These are phyloP conservation scores for Mesodorylaimus sp. DNA, from an alignment of 2,888 invertebrate genomes.

Conservation along the genomic window DNA sequence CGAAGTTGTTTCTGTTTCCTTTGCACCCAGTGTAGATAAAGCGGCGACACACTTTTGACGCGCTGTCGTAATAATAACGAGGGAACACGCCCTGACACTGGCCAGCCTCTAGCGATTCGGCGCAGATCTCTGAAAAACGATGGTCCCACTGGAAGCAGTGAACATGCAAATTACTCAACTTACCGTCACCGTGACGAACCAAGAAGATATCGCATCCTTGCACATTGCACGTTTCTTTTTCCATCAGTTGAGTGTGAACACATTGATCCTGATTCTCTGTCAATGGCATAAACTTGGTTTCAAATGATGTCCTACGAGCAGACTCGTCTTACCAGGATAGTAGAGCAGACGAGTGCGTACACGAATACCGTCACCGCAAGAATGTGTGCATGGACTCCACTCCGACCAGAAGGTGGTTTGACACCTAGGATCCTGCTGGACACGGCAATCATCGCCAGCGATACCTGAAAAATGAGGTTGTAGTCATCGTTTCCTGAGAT, in stretches of 20 bases:
- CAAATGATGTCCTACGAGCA: no score
- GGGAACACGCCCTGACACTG: slow-evolving; percentile 70
- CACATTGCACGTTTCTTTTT: slow-evolving; percentile 25
- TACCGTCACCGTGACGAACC: slow-evolving; percentile 24
- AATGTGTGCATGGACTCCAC: slow-evolving; percentile 37
- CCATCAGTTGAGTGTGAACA: slow-evolving; percentile 18
- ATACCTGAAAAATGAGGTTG: slow-evolving; percentile 1
- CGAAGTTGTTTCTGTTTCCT: slow-evolving; percentile 70
- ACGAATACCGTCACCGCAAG: slow-evolving; percentile 32
- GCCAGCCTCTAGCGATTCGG: slow-evolving; percentile 55
- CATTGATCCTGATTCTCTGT: slow-evolving; percentile 24
- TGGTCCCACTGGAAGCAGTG: no score
- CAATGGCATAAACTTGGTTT: no score
- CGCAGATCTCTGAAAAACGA: slow-evolving; percentile 67
- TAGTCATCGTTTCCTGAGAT: no score
- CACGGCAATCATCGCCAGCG: slow-evolving; percentile 2
- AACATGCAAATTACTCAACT: slow-evolving; percentile 10
- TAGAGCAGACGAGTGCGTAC: slow-evolving; percentile 23
- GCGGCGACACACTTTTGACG: slow-evolving; percentile 51
- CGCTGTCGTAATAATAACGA: slow-evolving; percentile 65
- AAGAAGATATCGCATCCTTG: slow-evolving; percentile 23
- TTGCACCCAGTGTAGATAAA: slow-evolving; percentile 75
- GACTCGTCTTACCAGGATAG: no score
- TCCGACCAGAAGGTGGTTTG: slow-evolving; percentile 28
- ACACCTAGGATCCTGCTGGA: slow-evolving; percentile 23